Evolutionary conservation across 1,140 invertebrate species (phyloP).

Genomic region (Drosophila sucinea): DNA sequence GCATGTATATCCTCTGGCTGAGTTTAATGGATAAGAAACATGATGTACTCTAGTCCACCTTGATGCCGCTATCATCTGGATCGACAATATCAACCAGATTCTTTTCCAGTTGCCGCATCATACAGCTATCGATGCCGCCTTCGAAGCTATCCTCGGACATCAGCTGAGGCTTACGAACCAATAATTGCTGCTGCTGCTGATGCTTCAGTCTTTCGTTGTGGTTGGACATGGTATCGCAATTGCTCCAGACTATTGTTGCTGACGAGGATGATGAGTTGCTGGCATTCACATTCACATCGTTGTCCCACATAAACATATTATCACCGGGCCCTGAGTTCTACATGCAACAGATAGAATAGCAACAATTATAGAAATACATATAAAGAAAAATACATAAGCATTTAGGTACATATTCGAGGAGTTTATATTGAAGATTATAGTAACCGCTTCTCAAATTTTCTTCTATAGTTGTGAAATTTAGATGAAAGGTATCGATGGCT

Average conservation of each 20-base stretch:
- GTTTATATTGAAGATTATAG: too few species aligned
- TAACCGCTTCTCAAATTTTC: too few species aligned
- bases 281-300: slow-evolving; percentile 46
- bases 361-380: not conserved
- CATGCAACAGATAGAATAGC: not conserved
- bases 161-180: slow-evolving; percentile 59
- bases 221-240: slow-evolving; percentile 28
- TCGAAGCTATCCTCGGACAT: slow-evolving; percentile 72
- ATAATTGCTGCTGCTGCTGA: slow-evolving; percentile 43
- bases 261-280: slow-evolving; percentile 25
- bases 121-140: slow-evolving; percentile 72
- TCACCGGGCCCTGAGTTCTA: slow-evolving; percentile 39
- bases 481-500: too few species aligned
- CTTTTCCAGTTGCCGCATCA: slow-evolving; percentile 76
- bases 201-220: slow-evolving; percentile 56
- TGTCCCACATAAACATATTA: slow-evolving; percentile 50
- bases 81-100: slow-evolving; percentile 76
- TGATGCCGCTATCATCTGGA: slow-evolving; percentile 78
- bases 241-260: slow-evolving; percentile 27
- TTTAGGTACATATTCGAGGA: too few species aligned
- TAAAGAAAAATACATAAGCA: too few species aligned
- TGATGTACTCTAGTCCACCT: slow-evolving; percentile 56
- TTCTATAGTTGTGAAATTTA: too few species aligned
- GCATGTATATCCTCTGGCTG: slow-evolving; percentile 27
- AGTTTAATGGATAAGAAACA: slow-evolving; percentile 15